A percentile compares a stretch with the other conserved stretches of the same genome.
Evolutionary conservation across 37 sponge, comb jelly and placozoan genomes (phyloP).

Genomic region (Chondrosia reniformis): DNA sequence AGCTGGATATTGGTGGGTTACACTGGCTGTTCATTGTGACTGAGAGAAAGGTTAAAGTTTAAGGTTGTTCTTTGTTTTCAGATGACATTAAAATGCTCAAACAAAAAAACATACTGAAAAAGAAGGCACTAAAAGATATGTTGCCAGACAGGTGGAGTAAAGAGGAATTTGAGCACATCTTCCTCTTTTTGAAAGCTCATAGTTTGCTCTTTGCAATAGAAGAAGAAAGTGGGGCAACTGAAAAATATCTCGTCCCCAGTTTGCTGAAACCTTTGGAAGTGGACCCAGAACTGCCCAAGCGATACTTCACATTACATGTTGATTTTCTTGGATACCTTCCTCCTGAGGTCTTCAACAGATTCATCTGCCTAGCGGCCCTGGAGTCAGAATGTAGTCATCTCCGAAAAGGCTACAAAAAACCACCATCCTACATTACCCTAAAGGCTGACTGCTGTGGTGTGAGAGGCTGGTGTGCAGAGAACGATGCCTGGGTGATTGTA

Average conservation of each 20-base stretch:
- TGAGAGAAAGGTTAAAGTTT: too few species aligned
- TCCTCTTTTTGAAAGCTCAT: conserved; percentile 40
- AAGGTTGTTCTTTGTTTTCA: too few species aligned
- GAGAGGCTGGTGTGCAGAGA: too few species aligned
- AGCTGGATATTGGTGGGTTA: not conserved
- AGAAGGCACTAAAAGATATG: not conserved
- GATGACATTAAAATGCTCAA: too few species aligned
- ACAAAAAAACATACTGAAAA: too few species aligned
- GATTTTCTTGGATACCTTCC: conserved; percentile 55
- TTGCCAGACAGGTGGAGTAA: too few species aligned
- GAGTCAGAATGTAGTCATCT: not conserved
- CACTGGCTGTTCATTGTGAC: too few species aligned
- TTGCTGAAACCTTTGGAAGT: too few species aligned
- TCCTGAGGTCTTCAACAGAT: conserved; percentile 37
- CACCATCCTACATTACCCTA: too few species aligned
- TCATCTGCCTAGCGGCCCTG: conserved; percentile 26
- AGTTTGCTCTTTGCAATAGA: conserved; percentile 36
- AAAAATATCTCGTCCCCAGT: conserved; percentile 30
- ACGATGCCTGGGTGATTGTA: too few species aligned
- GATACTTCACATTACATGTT: conserved; percentile 26
- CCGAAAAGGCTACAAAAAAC: too few species aligned
- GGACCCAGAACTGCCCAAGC: not conserved
- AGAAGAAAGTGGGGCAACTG: not conserved
- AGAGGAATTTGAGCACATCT: conserved; percentile 15
- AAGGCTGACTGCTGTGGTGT: too few species aligned